phyloP scores from a whole-genome alignment of 2,888 invertebrate species.

The Conistra vaccinii region DNA sequence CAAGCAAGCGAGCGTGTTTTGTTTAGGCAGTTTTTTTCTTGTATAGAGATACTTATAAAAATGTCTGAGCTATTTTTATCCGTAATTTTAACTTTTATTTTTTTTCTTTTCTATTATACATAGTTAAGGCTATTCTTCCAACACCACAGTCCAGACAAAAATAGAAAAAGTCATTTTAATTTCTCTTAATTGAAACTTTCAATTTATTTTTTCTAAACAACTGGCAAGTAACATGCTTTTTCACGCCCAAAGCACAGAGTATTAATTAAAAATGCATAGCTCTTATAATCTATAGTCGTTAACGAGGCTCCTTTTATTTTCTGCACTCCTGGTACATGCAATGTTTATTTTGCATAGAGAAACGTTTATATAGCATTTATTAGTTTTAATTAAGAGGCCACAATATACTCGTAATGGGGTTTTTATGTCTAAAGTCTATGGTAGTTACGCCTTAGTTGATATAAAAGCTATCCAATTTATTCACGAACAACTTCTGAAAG shows the following conservation, averaged over 20 bases:
- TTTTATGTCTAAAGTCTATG: conserved; percentile 51
- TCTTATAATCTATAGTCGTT: conserved; percentile 66
- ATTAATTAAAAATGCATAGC: conserved; percentile 69
- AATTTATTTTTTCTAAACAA: conserved; percentile 46
- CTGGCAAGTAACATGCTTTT: conserved; percentile 43
- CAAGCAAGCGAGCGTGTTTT: conserved; percentile 40
- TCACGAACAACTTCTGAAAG: background rate
- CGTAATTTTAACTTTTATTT: background rate
- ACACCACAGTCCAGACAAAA: conserved; percentile 15
- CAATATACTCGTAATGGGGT: conserved; percentile 44
- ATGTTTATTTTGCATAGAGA: conserved; percentile 63
- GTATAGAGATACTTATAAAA: background rate
- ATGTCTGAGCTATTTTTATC: background rate
- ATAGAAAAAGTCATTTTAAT: conserved; percentile 5
- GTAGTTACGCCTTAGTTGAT: conserved; percentile 10
- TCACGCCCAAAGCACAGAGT: conserved; percentile 60
- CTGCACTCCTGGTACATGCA: conserved; percentile 61
- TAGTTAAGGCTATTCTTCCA: background rate
- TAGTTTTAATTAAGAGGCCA: conserved; percentile 60
- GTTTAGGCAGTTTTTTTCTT: conserved; percentile 21
- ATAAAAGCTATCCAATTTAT: background rate
- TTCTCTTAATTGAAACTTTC: conserved; percentile 48
- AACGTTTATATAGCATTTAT: conserved; percentile 57
- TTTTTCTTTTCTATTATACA: too few species aligned
- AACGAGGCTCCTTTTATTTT: conserved; percentile 68